Percentiles rank a stretch among this genome's conserved stretches.
These are phyloP conservation scores for Cepaea nemoralis DNA, from an alignment of 1,140 invertebrate species.

Conservation along the genomic window DNA sequence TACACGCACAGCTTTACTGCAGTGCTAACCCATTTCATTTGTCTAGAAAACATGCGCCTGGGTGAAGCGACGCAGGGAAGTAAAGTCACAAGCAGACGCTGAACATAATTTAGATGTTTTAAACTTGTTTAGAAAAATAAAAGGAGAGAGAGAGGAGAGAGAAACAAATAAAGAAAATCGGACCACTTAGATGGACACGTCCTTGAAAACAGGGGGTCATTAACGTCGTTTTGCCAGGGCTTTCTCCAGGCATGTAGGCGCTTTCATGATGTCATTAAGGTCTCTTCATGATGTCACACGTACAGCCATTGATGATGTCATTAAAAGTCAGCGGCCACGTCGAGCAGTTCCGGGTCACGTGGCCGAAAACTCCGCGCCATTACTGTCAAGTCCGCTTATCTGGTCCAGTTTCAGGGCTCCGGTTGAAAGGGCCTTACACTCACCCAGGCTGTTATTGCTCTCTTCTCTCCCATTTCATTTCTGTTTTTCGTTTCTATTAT, in stretches of 20 bases:
- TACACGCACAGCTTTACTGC: too few species aligned
- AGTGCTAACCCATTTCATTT: too few species aligned
- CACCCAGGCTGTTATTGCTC: neutral
- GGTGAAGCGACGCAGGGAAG: too few species aligned
- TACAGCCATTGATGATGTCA: slow-evolving; percentile 18
- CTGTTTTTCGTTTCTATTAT: slow-evolving; percentile 15
- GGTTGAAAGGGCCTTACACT: neutral
- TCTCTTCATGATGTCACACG: slow-evolving; percentile 22
- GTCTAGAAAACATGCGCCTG: too few species aligned
- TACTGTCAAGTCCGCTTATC: slow-evolving; percentile 26
- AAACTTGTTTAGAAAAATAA: too few species aligned
- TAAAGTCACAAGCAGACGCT: too few species aligned
- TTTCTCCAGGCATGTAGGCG: slow-evolving; percentile 2
- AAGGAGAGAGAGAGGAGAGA: too few species aligned
- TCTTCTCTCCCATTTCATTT: slow-evolving; percentile 10
- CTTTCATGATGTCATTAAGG: slow-evolving; percentile 22
- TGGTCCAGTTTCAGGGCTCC: slow-evolving; percentile 4
- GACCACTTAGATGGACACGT: neutral
- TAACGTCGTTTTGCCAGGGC: slow-evolving; percentile 16
- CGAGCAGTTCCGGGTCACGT: slow-evolving; percentile 27
- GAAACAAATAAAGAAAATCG: too few species aligned
- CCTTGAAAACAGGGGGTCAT: slow-evolving; percentile 6
- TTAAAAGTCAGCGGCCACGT: slow-evolving; percentile 25
- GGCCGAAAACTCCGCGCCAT: slow-evolving; percentile 20
- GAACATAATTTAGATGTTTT: too few species aligned